phyloP scores from a whole-genome alignment of 2,888 invertebrate species.

The Hetaerina titia region DNA sequence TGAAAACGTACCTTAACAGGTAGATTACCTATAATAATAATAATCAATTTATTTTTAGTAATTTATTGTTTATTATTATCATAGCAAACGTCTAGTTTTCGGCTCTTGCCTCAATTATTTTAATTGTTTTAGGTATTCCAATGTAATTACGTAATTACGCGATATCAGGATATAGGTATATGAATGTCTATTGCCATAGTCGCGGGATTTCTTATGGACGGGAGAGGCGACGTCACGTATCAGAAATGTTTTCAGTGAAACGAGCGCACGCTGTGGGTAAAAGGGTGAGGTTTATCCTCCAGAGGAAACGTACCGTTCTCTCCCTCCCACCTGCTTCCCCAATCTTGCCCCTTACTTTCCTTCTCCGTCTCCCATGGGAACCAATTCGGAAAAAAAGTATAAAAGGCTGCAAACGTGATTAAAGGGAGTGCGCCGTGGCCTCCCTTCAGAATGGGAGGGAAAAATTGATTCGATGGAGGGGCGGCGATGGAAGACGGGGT shows the following conservation, averaged over 20 bases:
- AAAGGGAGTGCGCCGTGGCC: slow-evolving; percentile 34
- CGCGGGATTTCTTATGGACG: neutral
- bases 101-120: too few species aligned
- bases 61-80: too few species aligned
- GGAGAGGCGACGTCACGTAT: neutral
- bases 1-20: too few species aligned
- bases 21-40: too few species aligned
- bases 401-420: slow-evolving; percentile 33
- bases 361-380: neutral
- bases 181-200: too few species aligned
- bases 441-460: slow-evolving; percentile 24
- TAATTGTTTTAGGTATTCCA: too few species aligned
- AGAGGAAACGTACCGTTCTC: neutral
- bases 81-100: too few species aligned
- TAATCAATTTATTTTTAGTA: too few species aligned
- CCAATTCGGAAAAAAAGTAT: slow-evolving; percentile 38
- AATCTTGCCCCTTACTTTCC: neutral
- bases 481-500: neutral
- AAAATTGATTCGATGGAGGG: neutral
- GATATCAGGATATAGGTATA: too few species aligned
- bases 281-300: neutral
- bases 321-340: neutral
- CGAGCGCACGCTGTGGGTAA: neutral
- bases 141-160: too few species aligned
- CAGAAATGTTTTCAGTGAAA: neutral